Base-by-base conservation (phyloP, 2,888 invertebrate genomes). In the Lycocerus yunnanus region DNA sequence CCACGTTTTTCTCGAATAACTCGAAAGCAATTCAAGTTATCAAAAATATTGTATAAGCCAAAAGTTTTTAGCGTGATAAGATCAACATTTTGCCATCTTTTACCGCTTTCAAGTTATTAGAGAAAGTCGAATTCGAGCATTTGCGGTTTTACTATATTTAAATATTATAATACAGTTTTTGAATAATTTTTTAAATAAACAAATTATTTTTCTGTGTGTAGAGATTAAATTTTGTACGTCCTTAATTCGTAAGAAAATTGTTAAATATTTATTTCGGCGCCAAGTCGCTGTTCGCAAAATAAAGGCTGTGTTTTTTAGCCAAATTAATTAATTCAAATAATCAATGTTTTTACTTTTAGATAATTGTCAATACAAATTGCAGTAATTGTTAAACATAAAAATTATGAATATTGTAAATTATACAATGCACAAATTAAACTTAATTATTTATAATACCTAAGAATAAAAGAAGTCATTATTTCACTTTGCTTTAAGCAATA, bases 261-360 rank as follows among this genome's bases (percentile, higher is more conserved):
- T 43, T 69, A 68, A 66, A 66, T 59, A 60, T 71, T 71, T 69
- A 71, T 65, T 27, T 71, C 74, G 68, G 71, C 74, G 74, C 66
- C 27, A 59, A 58, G 68, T 66, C 76, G 75, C 73, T 73, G 73
- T 76, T 73, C 68, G 71, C 71, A 77, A 81, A 27, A 80, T 80
- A 78, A 82, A 79, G 82, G 82, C 82, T 82, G 82, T 82, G 82
- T 81, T 80, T 68, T 75, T 79, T 82, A 82, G 81, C 82, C 82
- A 82, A 82, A 81, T 81, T 78, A 79, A 76, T 68, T 78, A 71
- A 70, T 72, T 76, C 76, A 79, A 75, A 68, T 78, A 71, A 68
- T 72, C 71, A 76, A 73, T 68, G 68, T 73, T 76, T 76, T 73
- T 76, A 78, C 73, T 75, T 72, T 66, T 75, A 71, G 8, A 43